Percentiles rank a stretch among this genome's conserved stretches.
Conservation (phyloP, 2,888 invertebrate genomes). For the Sinodicranocentrus sp. region DNA sequence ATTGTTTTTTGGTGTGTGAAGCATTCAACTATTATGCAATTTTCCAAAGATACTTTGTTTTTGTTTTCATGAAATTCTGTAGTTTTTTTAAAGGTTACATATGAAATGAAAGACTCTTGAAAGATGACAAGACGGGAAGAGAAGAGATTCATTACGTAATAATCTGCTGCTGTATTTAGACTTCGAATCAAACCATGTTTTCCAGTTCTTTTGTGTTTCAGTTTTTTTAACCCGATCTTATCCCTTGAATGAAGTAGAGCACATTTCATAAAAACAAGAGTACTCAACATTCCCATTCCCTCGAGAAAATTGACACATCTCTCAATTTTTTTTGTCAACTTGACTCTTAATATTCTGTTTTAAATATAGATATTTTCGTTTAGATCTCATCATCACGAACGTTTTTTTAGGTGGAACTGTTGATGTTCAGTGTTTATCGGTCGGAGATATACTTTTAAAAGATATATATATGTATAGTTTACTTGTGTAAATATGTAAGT, state of each 20-base stretch:
- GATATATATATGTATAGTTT: neutral
- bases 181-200: constrained; percentile 47
- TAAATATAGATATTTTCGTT: constrained; percentile 4
- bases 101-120: constrained; percentile 76
- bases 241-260: neutral
- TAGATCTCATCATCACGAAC: too few species aligned
- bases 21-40: constrained; percentile 21
- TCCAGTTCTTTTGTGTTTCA: constrained; percentile 46
- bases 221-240: constrained; percentile 14
- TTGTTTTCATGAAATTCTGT: constrained; percentile 54
- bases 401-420: neutral
- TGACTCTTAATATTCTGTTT: constrained; percentile 6
- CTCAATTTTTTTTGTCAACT: constrained; percentile 22
- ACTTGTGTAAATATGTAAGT: neutral
- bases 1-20: neutral
- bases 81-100: constrained; percentile 57
- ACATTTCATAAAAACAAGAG: neutral
- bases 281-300: constrained; percentile 26
- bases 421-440: constrained; percentile 21
- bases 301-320: constrained; percentile 39
- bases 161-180: constrained; percentile 46
- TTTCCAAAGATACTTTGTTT: constrained; percentile 63
- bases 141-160: constrained; percentile 63
- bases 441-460: constrained; percentile 24
- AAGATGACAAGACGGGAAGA: constrained; percentile 75